Conservation (phyloP, 2,888 invertebrate species). For the Julus scanicus region DNA sequence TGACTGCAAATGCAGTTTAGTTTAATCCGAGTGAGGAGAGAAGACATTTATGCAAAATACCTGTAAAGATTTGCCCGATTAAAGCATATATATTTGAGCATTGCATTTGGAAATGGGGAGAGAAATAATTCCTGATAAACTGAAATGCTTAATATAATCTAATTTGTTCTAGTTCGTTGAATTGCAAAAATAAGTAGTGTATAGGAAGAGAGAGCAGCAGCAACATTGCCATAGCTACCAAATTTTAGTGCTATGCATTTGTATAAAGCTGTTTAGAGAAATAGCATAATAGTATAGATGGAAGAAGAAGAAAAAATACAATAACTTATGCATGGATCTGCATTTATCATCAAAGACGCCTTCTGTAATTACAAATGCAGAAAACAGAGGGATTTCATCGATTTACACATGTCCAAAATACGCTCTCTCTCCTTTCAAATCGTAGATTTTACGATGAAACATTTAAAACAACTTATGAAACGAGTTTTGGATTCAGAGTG, state of each 20-base stretch:
- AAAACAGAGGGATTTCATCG: constrained; percentile 45
- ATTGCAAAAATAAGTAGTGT: constrained; percentile 41
- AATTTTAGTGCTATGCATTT: neutral
- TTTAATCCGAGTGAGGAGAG: neutral
- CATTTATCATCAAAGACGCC: constrained; percentile 40
- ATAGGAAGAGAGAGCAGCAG: neutral
- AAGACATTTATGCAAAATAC: constrained; percentile 11
- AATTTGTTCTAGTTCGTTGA: constrained; percentile 43
- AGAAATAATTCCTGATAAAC: constrained; percentile 36
- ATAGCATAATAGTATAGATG: neutral
- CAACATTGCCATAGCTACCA: constrained; percentile 36
- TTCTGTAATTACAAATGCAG: constrained; percentile 39
- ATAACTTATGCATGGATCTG: constrained; percentile 40
- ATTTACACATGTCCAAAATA: neutral
- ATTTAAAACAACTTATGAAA: neutral
- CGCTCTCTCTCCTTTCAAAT: neutral
- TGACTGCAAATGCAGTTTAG: constrained; percentile 15
- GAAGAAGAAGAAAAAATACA: neutral
- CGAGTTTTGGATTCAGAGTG: neutral
- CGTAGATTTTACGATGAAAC: neutral
- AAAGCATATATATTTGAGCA: neutral
- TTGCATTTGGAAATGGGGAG: neutral
- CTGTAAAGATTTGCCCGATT: constrained; percentile 14
- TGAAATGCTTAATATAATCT: constrained; percentile 40
- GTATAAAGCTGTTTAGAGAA: neutral